Base-by-base conservation (phyloP, 2,888 invertebrate species). In the Tachina fera region DNA sequence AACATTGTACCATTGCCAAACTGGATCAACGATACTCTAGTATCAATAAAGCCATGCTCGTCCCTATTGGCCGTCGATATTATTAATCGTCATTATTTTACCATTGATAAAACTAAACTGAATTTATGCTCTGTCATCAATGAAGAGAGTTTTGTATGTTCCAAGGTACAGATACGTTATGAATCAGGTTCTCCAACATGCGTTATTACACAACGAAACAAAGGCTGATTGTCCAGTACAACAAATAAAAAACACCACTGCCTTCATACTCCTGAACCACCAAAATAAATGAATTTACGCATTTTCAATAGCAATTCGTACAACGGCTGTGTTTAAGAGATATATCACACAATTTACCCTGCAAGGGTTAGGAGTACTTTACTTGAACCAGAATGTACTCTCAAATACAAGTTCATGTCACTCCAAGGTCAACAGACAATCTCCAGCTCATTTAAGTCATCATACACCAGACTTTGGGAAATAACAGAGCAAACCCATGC, bases 201-300 rank as follows among this genome's bases (percentile, higher is more conserved):
- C 31, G n/a, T 45, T 65, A 22, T 47, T 65, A 14, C 45, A 47
- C 22, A 67, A 67, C 49, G n/a, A 49, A 22, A 67, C 67, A 9
- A 6, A 67, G 49, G 11, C n/a, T n/a, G n/a, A n/a, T n/a, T n/a
- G n/a, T n/a, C n/a, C n/a, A n/a, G 67, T 67, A 8, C 67, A 67
- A 49, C 49, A 31, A 67, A 49, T 67, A 31, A 47, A 49, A 31
- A 31, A 49, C 14, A 49, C 14, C 11, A 13, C 13, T 14, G 13
- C 49, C 5, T 67, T 49, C 49, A 31, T 67, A 4, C n/a, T 49
- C 31, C 67, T 67, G n/a, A n/a, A n/a, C n/a, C 67, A 47, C 63
- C 45, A 16, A 9, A 65, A 65, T 65, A 45, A 45, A 65, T 45
- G 65, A 47, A 65, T 65, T 8, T 43, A 43, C 10, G 60, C 60